These are phyloP conservation scores for Pelecanoides urinatrix DNA, from an alignment of 2,113 vertebrate species.

Conservation along the genomic window DNA sequence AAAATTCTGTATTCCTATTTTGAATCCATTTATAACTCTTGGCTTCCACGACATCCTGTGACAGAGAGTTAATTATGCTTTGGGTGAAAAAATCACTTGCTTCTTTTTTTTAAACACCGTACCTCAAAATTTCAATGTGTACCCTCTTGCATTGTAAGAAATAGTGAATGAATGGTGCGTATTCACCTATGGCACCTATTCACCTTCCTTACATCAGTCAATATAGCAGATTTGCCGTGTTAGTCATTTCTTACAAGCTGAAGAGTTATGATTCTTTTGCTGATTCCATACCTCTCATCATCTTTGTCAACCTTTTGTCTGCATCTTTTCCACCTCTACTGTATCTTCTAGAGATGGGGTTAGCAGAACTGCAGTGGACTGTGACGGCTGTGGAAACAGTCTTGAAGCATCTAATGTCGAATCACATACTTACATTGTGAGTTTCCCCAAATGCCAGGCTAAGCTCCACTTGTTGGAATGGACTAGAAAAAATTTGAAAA, in stretches of 20 bases:
- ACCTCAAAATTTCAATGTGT: background rate
- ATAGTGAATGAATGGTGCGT: background rate
- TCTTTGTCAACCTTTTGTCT: background rate
- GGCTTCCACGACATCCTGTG: conserved; percentile 35
- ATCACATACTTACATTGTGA: background rate
- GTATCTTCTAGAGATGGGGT: background rate
- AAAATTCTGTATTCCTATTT: conserved; percentile 15
- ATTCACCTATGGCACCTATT: background rate
- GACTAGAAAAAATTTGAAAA: background rate
- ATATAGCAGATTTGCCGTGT: background rate
- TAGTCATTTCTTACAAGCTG: background rate
- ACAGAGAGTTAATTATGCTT: background rate
- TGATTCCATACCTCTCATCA: background rate
- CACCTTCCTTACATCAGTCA: background rate
- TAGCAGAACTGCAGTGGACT: background rate
- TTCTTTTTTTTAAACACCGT: background rate
- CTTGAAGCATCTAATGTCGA: background rate
- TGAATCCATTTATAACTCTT: conserved; percentile 38
- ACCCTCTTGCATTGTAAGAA: background rate
- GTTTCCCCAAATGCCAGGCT: background rate
- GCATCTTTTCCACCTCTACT: background rate
- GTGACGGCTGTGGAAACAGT: background rate
- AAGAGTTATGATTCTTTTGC: background rate
- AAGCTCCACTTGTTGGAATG: background rate
- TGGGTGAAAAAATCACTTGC: background rate